Conservation (phyloP, 2,113 vertebrate genomes). For the Ctenomys sociabilis region DNA sequence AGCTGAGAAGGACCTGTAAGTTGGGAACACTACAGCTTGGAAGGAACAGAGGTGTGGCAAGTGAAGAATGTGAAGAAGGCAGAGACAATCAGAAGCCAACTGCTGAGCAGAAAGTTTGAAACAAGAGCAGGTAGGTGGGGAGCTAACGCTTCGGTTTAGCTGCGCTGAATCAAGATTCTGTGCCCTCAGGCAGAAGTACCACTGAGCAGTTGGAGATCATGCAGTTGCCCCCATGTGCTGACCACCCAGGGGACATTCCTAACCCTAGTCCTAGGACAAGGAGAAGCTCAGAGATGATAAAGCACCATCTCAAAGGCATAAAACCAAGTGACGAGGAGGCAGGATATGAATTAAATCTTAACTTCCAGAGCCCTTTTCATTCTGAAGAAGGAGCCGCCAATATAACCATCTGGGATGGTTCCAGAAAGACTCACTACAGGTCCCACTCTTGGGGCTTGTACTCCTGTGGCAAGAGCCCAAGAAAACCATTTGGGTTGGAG, state of each 20-base stretch:
- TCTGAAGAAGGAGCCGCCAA: background rate
- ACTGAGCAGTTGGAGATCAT: background rate
- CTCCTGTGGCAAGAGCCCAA: background rate
- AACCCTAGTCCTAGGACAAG: background rate
- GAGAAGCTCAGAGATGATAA: background rate
- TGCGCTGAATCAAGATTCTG: background rate
- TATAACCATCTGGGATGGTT: background rate
- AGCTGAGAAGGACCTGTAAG: background rate
- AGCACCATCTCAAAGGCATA: background rate
- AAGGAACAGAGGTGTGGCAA: background rate
- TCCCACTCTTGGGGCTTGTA: no score
- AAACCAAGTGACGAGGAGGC: background rate
- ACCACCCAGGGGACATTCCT: background rate
- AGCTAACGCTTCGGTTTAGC: background rate
- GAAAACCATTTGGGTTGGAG: background rate
- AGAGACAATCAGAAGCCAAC: background rate
- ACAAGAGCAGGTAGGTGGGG: background rate
- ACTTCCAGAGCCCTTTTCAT: background rate
- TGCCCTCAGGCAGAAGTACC: background rate
- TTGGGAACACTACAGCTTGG: background rate
- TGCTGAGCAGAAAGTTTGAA: fast-evolving
- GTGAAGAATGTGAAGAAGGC: background rate
- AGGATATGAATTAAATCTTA: background rate
- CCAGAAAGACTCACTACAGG: background rate
- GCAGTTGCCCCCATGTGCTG: fast-evolving